Conservation (phyloP, 2,888 invertebrate species). For the Acrobasis suavella region DNA sequence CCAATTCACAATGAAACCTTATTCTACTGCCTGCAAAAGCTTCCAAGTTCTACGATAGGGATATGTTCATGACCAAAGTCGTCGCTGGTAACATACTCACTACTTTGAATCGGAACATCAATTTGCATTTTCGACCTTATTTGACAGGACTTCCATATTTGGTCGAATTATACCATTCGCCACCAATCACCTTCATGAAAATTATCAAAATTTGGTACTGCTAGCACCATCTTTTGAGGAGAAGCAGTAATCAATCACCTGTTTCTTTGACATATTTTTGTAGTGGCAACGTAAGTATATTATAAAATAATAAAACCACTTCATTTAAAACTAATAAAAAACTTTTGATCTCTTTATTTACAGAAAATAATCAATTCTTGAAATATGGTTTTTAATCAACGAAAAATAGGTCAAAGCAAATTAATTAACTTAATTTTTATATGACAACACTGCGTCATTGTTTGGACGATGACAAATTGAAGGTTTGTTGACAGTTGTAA, state of each 20-base stretch:
- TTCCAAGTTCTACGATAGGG: constrained; percentile 29
- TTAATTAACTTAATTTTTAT: constrained; percentile 11
- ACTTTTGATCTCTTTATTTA: no score
- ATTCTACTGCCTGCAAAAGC: constrained; percentile 31
- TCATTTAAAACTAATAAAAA: no score
- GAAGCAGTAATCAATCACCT: neutral
- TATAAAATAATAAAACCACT: no score
- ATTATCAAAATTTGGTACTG: constrained; percentile 34
- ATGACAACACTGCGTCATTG: constrained; percentile 23
- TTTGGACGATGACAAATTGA: constrained; percentile 14
- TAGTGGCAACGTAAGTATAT: neutral
- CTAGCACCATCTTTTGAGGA: constrained; percentile 46
- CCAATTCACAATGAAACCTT: constrained; percentile 33
- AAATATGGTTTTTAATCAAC: neutral
- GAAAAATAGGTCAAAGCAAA: neutral
- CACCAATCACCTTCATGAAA: constrained; percentile 53
- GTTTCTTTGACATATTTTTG: constrained; percentile 3
- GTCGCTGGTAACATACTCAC: neutral
- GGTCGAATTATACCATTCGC: constrained; percentile 53
- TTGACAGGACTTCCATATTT: constrained; percentile 51
- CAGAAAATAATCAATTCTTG: neutral
- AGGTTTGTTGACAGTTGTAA: constrained; percentile 38
- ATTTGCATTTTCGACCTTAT: constrained; percentile 55
- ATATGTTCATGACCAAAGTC: constrained; percentile 33
- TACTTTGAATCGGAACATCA: constrained; percentile 50